Conservation (phyloP, 2,888 invertebrate species). For the Carcina quercana region DNA sequence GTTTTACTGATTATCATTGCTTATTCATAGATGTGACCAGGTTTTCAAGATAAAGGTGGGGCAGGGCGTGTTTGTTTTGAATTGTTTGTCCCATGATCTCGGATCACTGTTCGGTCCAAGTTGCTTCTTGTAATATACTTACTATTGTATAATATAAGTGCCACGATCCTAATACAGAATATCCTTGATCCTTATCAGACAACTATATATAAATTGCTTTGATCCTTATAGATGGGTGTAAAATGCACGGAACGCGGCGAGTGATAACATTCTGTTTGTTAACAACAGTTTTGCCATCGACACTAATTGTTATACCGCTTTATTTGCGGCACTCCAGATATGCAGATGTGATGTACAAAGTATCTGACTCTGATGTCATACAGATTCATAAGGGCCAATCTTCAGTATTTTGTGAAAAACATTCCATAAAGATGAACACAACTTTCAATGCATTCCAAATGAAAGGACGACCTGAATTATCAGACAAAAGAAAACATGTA, state of each 20-base stretch:
- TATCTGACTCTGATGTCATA: conserved; percentile 89
- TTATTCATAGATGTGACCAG: no score
- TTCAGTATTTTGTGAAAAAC: conserved; percentile 86
- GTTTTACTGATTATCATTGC: no score
- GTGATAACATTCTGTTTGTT: conserved; percentile 85
- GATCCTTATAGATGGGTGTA: conserved; percentile 74
- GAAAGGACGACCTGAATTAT: conserved; percentile 79
- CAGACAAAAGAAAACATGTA: conserved; percentile 82
- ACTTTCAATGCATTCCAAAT: conserved; percentile 83
- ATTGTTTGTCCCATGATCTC: no score
- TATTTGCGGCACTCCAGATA: conserved; percentile 85
- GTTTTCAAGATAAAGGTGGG: no score
- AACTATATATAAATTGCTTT: background rate
- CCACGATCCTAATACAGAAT: no score
- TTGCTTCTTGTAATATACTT: no score
- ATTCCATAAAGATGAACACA: conserved; percentile 84
- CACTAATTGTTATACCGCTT: conserved; percentile 83
- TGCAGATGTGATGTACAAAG: conserved; percentile 84
- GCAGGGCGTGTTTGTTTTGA: no score
- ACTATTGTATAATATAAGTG: no score
- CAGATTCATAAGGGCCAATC: conserved; percentile 89
- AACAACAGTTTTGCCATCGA: conserved; percentile 83
- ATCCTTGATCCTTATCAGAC: no score
- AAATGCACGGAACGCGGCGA: conserved; percentile 87
- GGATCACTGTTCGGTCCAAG: no score